Conservation (phyloP, 2,113 vertebrate species). For the Limnothrissa miodon region DNA sequence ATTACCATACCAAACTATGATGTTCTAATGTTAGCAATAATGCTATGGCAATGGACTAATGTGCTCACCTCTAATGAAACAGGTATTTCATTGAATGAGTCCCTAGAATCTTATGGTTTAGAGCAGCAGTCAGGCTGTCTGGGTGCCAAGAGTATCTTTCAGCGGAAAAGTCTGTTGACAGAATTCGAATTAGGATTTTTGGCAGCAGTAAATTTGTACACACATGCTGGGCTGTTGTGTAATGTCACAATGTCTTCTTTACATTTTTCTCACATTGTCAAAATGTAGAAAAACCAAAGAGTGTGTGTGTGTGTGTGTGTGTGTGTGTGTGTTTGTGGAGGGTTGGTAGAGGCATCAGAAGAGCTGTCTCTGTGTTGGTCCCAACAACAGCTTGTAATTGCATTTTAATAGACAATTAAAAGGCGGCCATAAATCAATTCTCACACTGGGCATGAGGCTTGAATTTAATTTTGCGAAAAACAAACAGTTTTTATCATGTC, state of each 20-base stretch:
- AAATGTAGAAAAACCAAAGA: neutral
- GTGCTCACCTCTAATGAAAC: neutral
- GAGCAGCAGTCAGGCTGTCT: neutral
- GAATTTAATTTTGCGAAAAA: constrained; percentile 63
- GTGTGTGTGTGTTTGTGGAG: constrained; percentile 47
- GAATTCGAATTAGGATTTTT: neutral
- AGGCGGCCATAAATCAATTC: constrained; percentile 72
- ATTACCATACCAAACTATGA: too few relatives aligned
- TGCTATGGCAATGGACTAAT: neutral
- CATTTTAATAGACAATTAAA: constrained; percentile 81
- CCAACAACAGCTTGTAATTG: constrained; percentile 75
- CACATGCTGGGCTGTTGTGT: neutral
- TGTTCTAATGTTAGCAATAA: too few relatives aligned
- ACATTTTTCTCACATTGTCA: neutral
- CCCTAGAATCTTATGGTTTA: neutral
- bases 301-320: constrained; percentile 12
- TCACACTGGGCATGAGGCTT: constrained; percentile 60
- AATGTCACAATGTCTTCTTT: neutral
- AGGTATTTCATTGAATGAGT: neutral
- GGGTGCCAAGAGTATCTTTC: neutral
- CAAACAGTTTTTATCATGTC: constrained; percentile 65
- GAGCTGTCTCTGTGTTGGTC: constrained; percentile 48
- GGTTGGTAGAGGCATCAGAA: constrained; percentile 49
- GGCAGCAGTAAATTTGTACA: neutral
- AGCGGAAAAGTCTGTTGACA: neutral